phyloP scores from a whole-genome alignment of 30 jellyfish, hydroid and myxozoan species.

The Aurelia aurita region DNA sequence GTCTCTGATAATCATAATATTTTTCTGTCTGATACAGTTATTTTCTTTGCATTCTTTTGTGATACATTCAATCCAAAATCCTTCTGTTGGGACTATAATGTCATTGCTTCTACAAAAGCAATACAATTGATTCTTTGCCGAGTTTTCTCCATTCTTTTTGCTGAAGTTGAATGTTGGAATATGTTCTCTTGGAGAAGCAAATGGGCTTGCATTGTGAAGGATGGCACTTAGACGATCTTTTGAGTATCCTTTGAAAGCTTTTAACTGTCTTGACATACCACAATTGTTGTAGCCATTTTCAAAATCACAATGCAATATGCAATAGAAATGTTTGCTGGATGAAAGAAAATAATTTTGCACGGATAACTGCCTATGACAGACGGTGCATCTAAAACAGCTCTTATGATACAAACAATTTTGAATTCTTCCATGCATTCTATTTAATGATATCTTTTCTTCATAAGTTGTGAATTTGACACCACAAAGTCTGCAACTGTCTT shows the following conservation, averaged over 20 bases:
- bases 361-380: slow-evolving; percentile 72
- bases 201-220: slow-evolving; percentile 61
- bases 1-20: slow-evolving; percentile 56
- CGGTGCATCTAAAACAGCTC: slow-evolving; percentile 86
- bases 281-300: slow-evolving; percentile 78
- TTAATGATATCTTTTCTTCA: slow-evolving; percentile 73
- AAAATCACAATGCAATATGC: slow-evolving; percentile 83
- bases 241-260: slow-evolving; percentile 73
- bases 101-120: slow-evolving; percentile 78
- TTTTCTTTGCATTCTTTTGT: slow-evolving; percentile 77
- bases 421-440: slow-evolving; percentile 66
- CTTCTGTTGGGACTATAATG: slow-evolving; percentile 34
- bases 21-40: slow-evolving; percentile 55
- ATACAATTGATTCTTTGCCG: slow-evolving; percentile 27
- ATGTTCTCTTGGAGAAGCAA: slow-evolving; percentile 43
- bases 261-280: slow-evolving; percentile 80
- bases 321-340: slow-evolving; percentile 75
- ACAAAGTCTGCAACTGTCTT: slow-evolving; percentile 64
- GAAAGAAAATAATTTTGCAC: slow-evolving; percentile 84
- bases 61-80: slow-evolving; percentile 92
- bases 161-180: neutral
- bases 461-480: slow-evolving; percentile 51
- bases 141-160: neutral
- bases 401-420: slow-evolving; percentile 74
- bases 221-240: slow-evolving; percentile 53